Evolutionary conservation across 2,113 vertebrate genomes (phyloP).

Genomic region (Varanus komodoensis): DNA sequence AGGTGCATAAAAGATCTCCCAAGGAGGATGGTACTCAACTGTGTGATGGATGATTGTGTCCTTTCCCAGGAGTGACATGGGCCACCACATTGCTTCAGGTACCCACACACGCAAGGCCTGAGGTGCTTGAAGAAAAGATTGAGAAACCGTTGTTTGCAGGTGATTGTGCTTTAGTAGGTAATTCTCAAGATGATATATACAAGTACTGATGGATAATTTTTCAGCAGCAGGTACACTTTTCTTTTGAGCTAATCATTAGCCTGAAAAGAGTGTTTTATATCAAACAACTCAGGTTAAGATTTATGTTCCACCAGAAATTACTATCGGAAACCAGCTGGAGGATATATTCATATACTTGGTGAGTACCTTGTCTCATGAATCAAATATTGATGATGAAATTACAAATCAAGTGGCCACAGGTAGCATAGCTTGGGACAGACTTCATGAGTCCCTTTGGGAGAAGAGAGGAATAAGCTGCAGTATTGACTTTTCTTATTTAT

Average conservation of each 20-base stretch:
- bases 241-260: slow-evolving; percentile 38
- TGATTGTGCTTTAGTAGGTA: slow-evolving; percentile 9
- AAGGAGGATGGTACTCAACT: background rate
- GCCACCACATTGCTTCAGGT: background rate
- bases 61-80: background rate
- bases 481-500: slow-evolving; percentile 13
- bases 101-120: background rate
- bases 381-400: slow-evolving; percentile 36
- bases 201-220: slow-evolving; percentile 22
- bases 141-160: slow-evolving; percentile 8
- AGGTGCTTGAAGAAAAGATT: slow-evolving; percentile 13
- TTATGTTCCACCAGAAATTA: slow-evolving; percentile 33
- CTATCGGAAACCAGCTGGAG: slow-evolving; percentile 16
- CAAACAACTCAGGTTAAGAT: slow-evolving; percentile 31
- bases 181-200: slow-evolving; percentile 21
- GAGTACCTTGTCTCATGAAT: slow-evolving; percentile 32
- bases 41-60: background rate
- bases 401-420: slow-evolving; percentile 34
- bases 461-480: background rate
- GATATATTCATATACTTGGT: slow-evolving; percentile 34
- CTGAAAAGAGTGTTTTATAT: slow-evolving; percentile 26
- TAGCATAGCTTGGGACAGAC: background rate
- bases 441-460: slow-evolving; percentile 9
- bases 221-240: slow-evolving; percentile 29
- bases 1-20: background rate